These are phyloP conservation scores for Menidia menidia DNA, from an alignment of 2,797 vertebrate species.

Conservation along the genomic window DNA sequence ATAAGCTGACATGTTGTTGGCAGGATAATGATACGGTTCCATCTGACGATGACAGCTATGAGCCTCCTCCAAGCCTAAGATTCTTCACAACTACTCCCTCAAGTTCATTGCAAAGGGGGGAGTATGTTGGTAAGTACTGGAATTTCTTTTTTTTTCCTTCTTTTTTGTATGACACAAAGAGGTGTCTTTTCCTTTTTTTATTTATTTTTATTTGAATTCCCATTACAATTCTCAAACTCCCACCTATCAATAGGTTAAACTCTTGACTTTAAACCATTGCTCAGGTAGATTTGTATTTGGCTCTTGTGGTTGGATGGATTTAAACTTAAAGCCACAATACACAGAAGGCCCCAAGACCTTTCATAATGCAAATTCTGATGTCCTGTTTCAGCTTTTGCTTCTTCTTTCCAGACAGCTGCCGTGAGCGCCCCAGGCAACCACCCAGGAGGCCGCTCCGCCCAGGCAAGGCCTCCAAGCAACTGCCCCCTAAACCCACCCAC, in stretches of 20 bases:
- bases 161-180: too few relatives aligned
- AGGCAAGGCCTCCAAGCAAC: constrained; percentile 60
- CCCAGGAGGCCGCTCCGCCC: constrained; percentile 69
- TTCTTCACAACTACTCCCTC: constrained; percentile 71
- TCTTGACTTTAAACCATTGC: neutral
- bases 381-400: constrained; percentile 64
- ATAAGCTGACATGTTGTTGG: constrained; percentile 15
- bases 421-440: constrained; percentile 69
- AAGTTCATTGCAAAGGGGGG: constrained; percentile 76
- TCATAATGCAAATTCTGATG: constrained; percentile 61
- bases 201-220: too few relatives aligned
- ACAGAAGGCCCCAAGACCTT: neutral
- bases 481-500: constrained; percentile 65
- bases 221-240: too few relatives aligned
- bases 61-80: constrained; percentile 89
- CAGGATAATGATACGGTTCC: constrained; percentile 91
- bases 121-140: constrained; percentile 88
- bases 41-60: constrained; percentile 89
- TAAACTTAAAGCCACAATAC: neutral
- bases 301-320: neutral
- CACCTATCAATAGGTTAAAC: neutral
- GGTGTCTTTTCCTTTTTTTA: too few relatives aligned
- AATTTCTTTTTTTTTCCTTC: neutral
- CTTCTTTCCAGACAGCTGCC: constrained; percentile 85
- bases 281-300: neutral